Conservation (phyloP, 2,797 vertebrate genomes). For the Lutjanus argentimaculatus region DNA sequence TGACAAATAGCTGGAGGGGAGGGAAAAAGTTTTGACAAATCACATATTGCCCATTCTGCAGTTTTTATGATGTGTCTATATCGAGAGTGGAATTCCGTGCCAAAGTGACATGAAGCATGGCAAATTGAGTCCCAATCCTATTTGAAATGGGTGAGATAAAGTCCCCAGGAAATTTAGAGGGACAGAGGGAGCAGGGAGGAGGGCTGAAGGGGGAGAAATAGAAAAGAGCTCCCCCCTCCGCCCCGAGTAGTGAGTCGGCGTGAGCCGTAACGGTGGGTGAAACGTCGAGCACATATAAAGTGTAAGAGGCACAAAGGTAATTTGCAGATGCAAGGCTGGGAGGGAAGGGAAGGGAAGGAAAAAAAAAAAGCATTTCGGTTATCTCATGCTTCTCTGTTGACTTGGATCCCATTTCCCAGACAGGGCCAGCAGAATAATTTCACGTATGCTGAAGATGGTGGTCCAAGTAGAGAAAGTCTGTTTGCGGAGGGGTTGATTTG, state of each 20-base stretch:
- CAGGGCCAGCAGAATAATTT: slow-evolving; percentile 61
- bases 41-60: slow-evolving; percentile 65
- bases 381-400: slow-evolving; percentile 58
- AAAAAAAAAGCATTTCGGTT: slow-evolving; percentile 40
- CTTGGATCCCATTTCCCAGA: slow-evolving; percentile 62
- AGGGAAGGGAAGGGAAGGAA: not conserved
- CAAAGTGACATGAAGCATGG: slow-evolving; percentile 67
- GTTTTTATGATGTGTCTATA: slow-evolving; percentile 66
- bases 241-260: slow-evolving; percentile 13
- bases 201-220: slow-evolving; percentile 15
- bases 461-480: slow-evolving; percentile 52
- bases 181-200: slow-evolving; percentile 54
- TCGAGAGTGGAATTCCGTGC: slow-evolving; percentile 59
- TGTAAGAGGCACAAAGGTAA: slow-evolving; percentile 58
- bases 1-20: slow-evolving; percentile 49
- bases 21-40: slow-evolving; percentile 50
- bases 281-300: slow-evolving; percentile 45
- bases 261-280: slow-evolving; percentile 28
- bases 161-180: slow-evolving; percentile 66
- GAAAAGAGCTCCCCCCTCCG: not conserved
- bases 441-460: slow-evolving; percentile 55
- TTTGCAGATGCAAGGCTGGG: slow-evolving; percentile 51
- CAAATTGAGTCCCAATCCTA: slow-evolving; percentile 78
- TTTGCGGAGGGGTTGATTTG: slow-evolving; percentile 63
- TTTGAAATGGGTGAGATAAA: slow-evolving; percentile 78